phyloP scores from a whole-genome alignment of 1,140 invertebrate genomes.

The Panulirus ornatus region DNA sequence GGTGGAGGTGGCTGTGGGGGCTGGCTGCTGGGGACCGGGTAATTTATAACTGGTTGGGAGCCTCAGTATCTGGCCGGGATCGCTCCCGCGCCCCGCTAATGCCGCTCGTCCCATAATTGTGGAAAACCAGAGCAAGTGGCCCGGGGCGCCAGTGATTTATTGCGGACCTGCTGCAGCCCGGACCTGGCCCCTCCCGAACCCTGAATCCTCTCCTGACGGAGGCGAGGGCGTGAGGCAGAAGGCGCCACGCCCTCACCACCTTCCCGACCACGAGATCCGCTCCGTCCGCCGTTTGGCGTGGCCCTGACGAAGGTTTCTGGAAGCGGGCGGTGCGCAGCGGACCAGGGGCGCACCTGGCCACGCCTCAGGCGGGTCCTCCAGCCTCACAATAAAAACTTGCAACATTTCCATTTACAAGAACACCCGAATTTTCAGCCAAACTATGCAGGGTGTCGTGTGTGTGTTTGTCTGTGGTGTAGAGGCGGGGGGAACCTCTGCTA shows the following conservation, averaged over 20 bases:
- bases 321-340: not conserved
- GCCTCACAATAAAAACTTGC: conserved; percentile 36
- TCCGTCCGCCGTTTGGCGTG: not conserved
- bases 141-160: conserved; percentile 18
- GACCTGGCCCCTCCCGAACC: not conserved
- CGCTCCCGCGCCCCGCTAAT: conserved; percentile 16
- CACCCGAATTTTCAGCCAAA: conserved; percentile 40
- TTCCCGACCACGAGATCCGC: not conserved
- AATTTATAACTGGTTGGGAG: conserved; percentile 24
- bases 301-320: not conserved
- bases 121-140: conserved; percentile 28
- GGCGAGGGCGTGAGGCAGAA: not conserved
- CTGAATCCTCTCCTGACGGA: not conserved
- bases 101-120: conserved; percentile 35
- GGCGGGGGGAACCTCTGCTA: no score
- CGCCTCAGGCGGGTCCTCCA: conserved; percentile 22
- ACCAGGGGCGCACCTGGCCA: not conserved
- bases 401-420: conserved; percentile 43
- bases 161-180: not conserved
- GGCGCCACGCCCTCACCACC: not conserved
- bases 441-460: conserved; percentile 1
- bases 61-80: conserved; percentile 5
- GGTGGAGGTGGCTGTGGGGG: no score
- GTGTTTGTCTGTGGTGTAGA: not conserved
- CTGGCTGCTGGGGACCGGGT: not conserved